Evolutionary conservation across 2,888 invertebrate species (phyloP), one percentile per base, ranked within the genome.

Genomic region (Calliopum simillimum): DNA sequence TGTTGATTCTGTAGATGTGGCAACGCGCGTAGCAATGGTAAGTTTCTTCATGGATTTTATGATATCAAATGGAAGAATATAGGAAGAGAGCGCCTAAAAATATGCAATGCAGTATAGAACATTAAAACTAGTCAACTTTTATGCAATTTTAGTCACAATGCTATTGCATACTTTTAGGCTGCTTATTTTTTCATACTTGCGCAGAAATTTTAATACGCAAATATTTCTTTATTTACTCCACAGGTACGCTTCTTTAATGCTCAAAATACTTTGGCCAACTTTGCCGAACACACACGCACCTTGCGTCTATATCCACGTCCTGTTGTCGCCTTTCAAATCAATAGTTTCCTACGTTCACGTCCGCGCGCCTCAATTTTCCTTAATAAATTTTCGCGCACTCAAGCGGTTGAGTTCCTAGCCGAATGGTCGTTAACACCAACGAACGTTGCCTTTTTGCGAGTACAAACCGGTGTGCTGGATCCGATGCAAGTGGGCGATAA

Each of bases 361-460:
- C 97, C 98, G 0, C 89, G 94, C 76, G 92, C 94, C 13, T 94
- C 97, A 0, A 90, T 91, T 55, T 99, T 98, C 84, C 90, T 98
- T 59, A 94, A 94, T 80, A 93, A 93, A 82, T 97, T 99, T 81
- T 95, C 98, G 0, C 89, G 96, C 78, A 98, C 98, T 3, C 98
- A 99, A 91, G 99, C 99, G 0, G 99, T 99, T 1, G 99, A 99
- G 85, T 99, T 97, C 86, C 90, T 99, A 76, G 99, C 99, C 0
- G 99, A 99, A 86, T 99, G 99, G 97, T 96, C 96, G 0, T 88
- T 99, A 13, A 97, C 97, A 2, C 99, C 99, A 0, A 95, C 93
- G 79, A 99, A 99, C 87, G 97, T 99, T 71, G 98, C 99, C 4
- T 99, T 98, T 84, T 90, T 98, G 56, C 91, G 99, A 6, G 97